Evolutionary conservation across 2,888 invertebrate genomes (phyloP).

Genomic region (Lutraria lutraria): DNA sequence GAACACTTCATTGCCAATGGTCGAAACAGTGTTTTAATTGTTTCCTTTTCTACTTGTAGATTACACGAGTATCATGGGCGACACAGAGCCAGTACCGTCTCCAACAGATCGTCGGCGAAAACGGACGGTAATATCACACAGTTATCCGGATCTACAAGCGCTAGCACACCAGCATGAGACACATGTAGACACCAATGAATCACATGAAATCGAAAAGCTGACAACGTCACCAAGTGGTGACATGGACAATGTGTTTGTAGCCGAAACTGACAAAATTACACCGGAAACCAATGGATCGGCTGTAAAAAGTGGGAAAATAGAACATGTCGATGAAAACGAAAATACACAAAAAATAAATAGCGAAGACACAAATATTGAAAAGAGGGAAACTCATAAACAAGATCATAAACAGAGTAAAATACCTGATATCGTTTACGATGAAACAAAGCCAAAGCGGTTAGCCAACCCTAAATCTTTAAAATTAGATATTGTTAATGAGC

Average conservation of each 20-base stretch:
- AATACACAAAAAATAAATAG: background rate
- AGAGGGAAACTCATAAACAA: background rate
- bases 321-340: background rate
- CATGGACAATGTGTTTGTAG: background rate
- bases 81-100: background rate
- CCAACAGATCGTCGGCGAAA: conserved; percentile 23
- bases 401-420: background rate
- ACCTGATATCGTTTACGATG: conserved; percentile 65
- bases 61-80: background rate
- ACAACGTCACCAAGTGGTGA: background rate
- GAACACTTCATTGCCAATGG: too few species aligned
- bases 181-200: background rate
- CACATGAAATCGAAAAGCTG: background rate
- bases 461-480: conserved; percentile 52
- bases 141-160: conserved; percentile 25
- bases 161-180: background rate
- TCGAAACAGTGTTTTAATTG: background rate
- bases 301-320: background rate
- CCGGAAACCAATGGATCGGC: background rate
- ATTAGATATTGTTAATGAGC: conserved; percentile 16
- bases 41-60: background rate
- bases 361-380: background rate
- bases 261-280: background rate
- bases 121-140: conserved; percentile 24
- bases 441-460: conserved; percentile 71